These are phyloP conservation scores for Xiphophorus couchianus DNA, from an alignment of 2,113 vertebrate species.

Conservation along the genomic window DNA sequence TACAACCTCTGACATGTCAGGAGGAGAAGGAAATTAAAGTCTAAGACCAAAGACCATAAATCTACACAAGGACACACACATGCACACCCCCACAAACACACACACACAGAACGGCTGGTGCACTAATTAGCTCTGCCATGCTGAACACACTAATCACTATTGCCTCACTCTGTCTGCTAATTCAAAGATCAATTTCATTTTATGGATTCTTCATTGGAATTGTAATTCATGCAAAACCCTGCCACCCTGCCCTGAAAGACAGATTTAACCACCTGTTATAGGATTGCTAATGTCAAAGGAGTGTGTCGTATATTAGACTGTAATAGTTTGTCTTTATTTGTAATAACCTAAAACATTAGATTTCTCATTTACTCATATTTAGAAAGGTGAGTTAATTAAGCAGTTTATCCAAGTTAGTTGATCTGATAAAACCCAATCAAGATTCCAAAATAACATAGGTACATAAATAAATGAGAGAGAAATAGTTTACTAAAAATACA, in stretches of 20 bases:
- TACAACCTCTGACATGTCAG: conserved; percentile 63
- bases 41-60: conserved; percentile 59
- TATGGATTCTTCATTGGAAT: conserved; percentile 79
- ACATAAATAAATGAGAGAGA: not conserved
- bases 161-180: conserved; percentile 75
- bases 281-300: conserved; percentile 42
- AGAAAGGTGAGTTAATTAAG: no score
- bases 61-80: conserved; percentile 32
- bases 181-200: conserved; percentile 79
- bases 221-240: conserved; percentile 65
- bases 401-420: not conserved
- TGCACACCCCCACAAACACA: conserved; percentile 33
- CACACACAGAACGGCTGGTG: conserved; percentile 61
- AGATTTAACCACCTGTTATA: conserved; percentile 69
- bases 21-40: conserved; percentile 69
- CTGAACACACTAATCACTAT: conserved; percentile 76
- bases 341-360: not conserved
- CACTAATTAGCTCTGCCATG: conserved; percentile 74
- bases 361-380: conserved; percentile 9
- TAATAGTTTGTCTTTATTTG: conserved; percentile 11
- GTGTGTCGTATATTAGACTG: conserved; percentile 45
- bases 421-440: not conserved
- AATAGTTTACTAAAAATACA: no score
- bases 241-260: conserved; percentile 65
- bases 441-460: not conserved